Conservation (phyloP, 2,797 vertebrate species). For the Odontamblyopus rebecca region DNA sequence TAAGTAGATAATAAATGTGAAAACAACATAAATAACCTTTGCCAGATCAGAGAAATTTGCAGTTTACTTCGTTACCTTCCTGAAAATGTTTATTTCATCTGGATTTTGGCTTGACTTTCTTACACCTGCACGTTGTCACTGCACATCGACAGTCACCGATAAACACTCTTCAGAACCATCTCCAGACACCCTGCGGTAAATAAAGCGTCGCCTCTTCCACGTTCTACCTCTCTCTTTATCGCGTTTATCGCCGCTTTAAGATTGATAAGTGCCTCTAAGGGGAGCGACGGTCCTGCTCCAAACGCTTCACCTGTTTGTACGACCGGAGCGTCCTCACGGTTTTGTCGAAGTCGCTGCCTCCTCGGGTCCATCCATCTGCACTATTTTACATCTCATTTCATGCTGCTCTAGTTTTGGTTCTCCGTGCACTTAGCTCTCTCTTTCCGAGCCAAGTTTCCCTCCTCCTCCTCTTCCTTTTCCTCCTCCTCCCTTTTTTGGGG, state of each 20-base stretch:
- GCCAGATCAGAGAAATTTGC: too few relatives aligned
- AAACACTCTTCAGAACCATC: too few relatives aligned
- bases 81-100: not conserved
- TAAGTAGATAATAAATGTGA: too few relatives aligned
- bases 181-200: not conserved
- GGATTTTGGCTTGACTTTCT: not conserved
- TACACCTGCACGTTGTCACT: too few relatives aligned
- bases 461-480: constrained; percentile 44
- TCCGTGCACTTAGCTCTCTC: constrained; percentile 52
- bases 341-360: constrained; percentile 58
- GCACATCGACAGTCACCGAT: too few relatives aligned
- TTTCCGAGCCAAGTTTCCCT: constrained; percentile 66
- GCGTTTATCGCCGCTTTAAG: constrained; percentile 20
- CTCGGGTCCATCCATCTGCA: constrained; percentile 58
- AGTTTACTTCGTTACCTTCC: too few relatives aligned
- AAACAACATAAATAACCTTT: too few relatives aligned
- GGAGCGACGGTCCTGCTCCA: constrained; percentile 19
- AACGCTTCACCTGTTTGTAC: constrained; percentile 27
- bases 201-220: constrained; percentile 1
- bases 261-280: constrained; percentile 37
- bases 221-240: not conserved
- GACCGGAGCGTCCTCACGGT: constrained; percentile 41
- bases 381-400: constrained; percentile 64
- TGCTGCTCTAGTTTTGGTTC: constrained; percentile 45
- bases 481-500: constrained; percentile 35